A percentile compares a stretch with the other conserved stretches of the same genome.
Evolutionary conservation across 2,888 invertebrate species (phyloP).

Genomic region (Stegana nigrithorax): DNA sequence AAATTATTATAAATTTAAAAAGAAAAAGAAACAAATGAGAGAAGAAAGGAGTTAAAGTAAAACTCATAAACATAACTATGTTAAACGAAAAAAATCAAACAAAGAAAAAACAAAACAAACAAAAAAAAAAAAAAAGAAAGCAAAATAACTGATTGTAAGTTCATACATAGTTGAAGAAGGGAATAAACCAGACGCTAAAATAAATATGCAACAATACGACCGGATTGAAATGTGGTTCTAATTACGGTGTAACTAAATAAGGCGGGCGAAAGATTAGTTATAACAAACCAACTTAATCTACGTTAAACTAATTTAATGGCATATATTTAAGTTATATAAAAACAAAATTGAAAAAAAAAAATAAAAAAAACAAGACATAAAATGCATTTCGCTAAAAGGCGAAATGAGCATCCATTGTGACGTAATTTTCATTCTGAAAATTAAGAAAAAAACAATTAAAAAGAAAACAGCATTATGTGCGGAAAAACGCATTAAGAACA

Average conservation of each 20-base stretch:
- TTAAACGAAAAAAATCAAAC: too few relatives aligned
- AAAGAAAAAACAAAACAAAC: background rate
- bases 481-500: background rate
- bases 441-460: slow-evolving; percentile 29
- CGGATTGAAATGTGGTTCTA: slow-evolving; percentile 1
- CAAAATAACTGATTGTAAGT: background rate
- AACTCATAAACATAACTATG: too few relatives aligned
- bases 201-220: too few relatives aligned
- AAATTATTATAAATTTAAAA: slow-evolving; percentile 49
- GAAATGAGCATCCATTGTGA: too few relatives aligned
- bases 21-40: background rate
- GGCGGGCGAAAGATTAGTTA: slow-evolving; percentile 55
- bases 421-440: too few relatives aligned
- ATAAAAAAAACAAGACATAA: slow-evolving; percentile 24
- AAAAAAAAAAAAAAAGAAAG: background rate
- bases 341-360: slow-evolving; percentile 45
- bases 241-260: slow-evolving; percentile 6
- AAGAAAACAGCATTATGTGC: too few relatives aligned
- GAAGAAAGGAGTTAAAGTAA: background rate
- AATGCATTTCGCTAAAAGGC: too few relatives aligned
- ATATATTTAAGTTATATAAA: slow-evolving; percentile 51
- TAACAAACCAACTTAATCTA: slow-evolving; percentile 61
- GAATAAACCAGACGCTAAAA: too few relatives aligned
- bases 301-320: slow-evolving; percentile 59
- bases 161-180: too few relatives aligned